Evolutionary conservation across 2,888 invertebrate genomes (phyloP).

Genomic region (Nemapogon koenigi): DNA sequence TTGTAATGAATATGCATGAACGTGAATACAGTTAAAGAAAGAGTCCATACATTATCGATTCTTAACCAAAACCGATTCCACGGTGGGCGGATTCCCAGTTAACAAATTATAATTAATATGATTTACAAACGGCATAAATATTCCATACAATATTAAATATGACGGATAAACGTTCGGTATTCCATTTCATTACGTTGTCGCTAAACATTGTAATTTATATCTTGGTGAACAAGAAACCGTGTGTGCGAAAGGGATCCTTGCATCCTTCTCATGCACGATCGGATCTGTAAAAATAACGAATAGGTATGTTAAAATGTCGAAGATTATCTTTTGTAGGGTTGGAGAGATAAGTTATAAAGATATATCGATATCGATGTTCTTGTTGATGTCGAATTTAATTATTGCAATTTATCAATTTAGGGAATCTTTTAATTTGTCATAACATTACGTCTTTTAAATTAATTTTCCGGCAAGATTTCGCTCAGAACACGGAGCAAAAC

Average conservation of each 20-base stretch:
- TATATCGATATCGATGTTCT: too few relatives aligned
- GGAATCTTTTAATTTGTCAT: too few relatives aligned
- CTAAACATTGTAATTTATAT: constrained; percentile 33
- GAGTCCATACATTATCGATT: constrained; percentile 1
- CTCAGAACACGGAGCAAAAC: too few relatives aligned
- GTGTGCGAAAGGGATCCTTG: constrained; percentile 3
- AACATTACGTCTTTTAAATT: too few relatives aligned
- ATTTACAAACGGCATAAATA: constrained; percentile 46
- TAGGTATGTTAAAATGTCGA: constrained; percentile 12
- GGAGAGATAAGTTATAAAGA: constrained; percentile 2
- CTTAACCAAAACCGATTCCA: constrained; percentile 3
- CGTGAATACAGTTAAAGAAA: constrained; percentile 6
- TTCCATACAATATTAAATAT: constrained; percentile 35
- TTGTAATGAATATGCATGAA: constrained; percentile 6
- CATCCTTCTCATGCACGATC: constrained; percentile 5
- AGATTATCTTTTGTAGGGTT: constrained; percentile 10
- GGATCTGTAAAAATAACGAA: constrained; percentile 11
- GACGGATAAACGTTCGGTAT: constrained; percentile 23
- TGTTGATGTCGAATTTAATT: too few relatives aligned
- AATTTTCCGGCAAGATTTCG: too few relatives aligned
- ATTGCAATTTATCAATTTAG: too few relatives aligned
- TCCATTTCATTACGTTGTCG: constrained; percentile 28
- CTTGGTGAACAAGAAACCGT: constrained; percentile 2
- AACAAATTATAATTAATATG: constrained; percentile 50
- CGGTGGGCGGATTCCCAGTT: constrained; percentile 25